Percentiles rank a stretch among this genome's conserved stretches.
These are phyloP conservation scores for Macaria notata DNA, from an alignment of 2,888 invertebrate genomes.

Conservation along the genomic window DNA sequence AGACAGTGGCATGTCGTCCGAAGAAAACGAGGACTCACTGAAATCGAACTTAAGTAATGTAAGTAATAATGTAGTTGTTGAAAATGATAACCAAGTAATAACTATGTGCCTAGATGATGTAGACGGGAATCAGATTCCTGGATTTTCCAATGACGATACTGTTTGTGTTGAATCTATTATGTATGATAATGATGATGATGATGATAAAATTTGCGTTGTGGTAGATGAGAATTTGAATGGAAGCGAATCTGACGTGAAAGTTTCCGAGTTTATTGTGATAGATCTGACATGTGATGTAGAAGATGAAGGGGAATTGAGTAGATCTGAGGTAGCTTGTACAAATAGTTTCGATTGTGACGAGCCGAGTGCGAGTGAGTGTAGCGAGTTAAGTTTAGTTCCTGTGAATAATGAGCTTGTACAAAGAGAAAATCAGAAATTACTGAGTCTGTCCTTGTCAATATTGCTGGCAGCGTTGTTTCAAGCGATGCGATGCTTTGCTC, in stretches of 20 bases:
- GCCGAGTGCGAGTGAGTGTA: slow-evolving; percentile 61
- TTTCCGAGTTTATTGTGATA: slow-evolving; percentile 71
- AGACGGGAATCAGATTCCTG: slow-evolving; percentile 75
- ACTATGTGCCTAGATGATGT: slow-evolving; percentile 75
- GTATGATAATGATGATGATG: slow-evolving; percentile 42
- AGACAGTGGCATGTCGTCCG: slow-evolving; percentile 76
- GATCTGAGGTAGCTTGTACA: slow-evolving; percentile 52
- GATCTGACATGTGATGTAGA: slow-evolving; percentile 70
- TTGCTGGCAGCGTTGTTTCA: slow-evolving; percentile 83
- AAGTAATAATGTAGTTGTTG: slow-evolving; percentile 45
- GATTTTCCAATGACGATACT: slow-evolving; percentile 65
- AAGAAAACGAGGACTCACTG: slow-evolving; percentile 70
- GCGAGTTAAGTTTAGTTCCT: slow-evolving; percentile 70
- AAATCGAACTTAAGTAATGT: slow-evolving; percentile 52
- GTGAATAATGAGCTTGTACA: slow-evolving; percentile 72
- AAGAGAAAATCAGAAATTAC: slow-evolving; percentile 76
- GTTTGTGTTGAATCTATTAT: not conserved
- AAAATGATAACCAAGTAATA: slow-evolving; percentile 50
- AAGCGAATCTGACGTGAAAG: slow-evolving; percentile 33
- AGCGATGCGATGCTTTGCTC: slow-evolving; percentile 84
- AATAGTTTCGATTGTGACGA: slow-evolving; percentile 60
- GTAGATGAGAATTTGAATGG: slow-evolving; percentile 35
- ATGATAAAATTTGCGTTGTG: slow-evolving; percentile 52
- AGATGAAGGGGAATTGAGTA: slow-evolving; percentile 47
- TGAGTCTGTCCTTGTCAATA: slow-evolving; percentile 83